phyloP scores from a whole-genome alignment of 2,113 vertebrate genomes.

The Bufo bufo region DNA sequence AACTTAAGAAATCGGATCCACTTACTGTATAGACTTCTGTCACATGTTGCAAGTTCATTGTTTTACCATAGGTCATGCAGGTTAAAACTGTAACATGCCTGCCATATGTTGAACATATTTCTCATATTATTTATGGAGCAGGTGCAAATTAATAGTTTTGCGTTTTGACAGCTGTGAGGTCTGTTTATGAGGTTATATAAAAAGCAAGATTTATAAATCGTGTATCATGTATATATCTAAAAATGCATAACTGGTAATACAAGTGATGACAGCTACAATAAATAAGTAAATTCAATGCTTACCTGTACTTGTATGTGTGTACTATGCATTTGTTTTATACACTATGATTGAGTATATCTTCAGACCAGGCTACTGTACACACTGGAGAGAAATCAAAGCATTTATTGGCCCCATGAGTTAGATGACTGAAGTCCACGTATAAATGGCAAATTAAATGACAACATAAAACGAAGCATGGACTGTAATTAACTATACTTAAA shows the following conservation, averaged over 20 bases:
- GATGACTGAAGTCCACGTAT: background rate
- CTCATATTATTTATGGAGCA: slow-evolving; percentile 38
- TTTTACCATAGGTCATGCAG: background rate
- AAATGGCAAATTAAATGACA: background rate
- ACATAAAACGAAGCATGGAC: background rate
- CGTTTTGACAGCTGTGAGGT: slow-evolving; percentile 20
- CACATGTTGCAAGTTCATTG: background rate
- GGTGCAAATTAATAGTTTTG: slow-evolving; percentile 35
- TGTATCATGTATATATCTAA: background rate
- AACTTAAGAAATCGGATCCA: background rate
- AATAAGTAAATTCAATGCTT: background rate
- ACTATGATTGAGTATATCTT: background rate
- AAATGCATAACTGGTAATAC: background rate
- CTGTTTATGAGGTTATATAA: background rate
- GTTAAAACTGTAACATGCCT: slow-evolving; percentile 13
- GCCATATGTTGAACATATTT: slow-evolving; percentile 37
- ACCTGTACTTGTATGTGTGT: background rate
- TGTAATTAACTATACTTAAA: background rate
- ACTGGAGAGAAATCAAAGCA: background rate
- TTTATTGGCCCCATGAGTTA: background rate
- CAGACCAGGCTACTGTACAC: background rate
- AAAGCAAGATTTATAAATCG: background rate
- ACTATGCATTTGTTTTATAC: background rate
- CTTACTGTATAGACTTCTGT: background rate
- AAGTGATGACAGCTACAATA: background rate